A percentile compares a stretch with the other conserved stretches of the same genome.
Evolutionary conservation across 1,140 invertebrate species (phyloP).

Genomic region (Drosophila arizonae): DNA sequence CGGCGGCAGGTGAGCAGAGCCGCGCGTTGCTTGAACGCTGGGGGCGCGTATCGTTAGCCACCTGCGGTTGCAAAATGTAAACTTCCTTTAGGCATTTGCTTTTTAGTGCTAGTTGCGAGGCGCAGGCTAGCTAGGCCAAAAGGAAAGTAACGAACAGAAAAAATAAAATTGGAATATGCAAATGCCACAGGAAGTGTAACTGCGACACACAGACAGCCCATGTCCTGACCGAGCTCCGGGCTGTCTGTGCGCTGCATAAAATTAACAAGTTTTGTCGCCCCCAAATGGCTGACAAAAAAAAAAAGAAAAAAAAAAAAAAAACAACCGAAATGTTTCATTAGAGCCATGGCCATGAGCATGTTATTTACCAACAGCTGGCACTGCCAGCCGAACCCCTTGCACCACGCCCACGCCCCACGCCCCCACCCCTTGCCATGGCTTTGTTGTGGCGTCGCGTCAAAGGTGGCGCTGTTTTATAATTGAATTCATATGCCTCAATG

Average conservation of each 20-base stretch:
- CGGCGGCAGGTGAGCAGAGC: slow-evolving; percentile 62
- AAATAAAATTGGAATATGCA: slow-evolving; percentile 69
- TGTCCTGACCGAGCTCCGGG: slow-evolving; percentile 10
- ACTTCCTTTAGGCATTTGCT: slow-evolving; percentile 75
- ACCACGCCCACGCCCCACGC: neutral
- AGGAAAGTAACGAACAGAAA: neutral
- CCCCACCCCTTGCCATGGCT: neutral
- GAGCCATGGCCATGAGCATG: slow-evolving; percentile 47
- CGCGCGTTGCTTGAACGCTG: neutral
- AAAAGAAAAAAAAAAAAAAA: slow-evolving; percentile 40
- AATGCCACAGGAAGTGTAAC: slow-evolving; percentile 73
- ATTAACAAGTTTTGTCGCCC: slow-evolving; percentile 73
- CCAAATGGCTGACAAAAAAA: slow-evolving; percentile 27
- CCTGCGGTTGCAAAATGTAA: slow-evolving; percentile 57
- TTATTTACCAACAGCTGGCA: slow-evolving; percentile 57
- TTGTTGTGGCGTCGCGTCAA: slow-evolving; percentile 55
- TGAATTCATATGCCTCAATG: slow-evolving; percentile 83
- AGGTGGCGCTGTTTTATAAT: slow-evolving; percentile 79
- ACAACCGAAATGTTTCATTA: slow-evolving; percentile 65
- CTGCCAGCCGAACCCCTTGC: slow-evolving; percentile 23
- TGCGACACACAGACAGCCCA: slow-evolving; percentile 44
- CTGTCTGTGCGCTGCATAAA: slow-evolving; percentile 73
- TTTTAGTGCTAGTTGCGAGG: slow-evolving; percentile 55
- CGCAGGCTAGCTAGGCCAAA: neutral
- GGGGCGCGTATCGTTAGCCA: slow-evolving; percentile 25